Conservation (phyloP, 2,797 vertebrate genomes). For the Arnoldichthys spilopterus region DNA sequence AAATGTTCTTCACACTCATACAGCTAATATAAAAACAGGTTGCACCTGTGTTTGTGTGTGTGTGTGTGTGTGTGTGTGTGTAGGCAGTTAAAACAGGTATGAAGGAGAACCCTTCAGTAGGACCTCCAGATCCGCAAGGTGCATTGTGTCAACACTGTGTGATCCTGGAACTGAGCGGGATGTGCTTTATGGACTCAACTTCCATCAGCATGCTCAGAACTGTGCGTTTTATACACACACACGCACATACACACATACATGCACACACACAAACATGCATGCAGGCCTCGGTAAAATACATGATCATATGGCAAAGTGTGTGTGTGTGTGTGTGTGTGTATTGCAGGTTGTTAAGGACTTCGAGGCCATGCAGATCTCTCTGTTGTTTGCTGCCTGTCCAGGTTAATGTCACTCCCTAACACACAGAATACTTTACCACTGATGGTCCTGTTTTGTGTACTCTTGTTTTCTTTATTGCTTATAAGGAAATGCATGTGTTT, state of each 20-base stretch:
- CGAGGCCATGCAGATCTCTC: constrained; percentile 76
- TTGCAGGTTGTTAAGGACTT: constrained; percentile 81
- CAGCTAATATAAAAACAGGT: too few species aligned
- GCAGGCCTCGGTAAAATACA: neutral
- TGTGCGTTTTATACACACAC: constrained; percentile 66
- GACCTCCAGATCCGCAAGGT: constrained; percentile 63
- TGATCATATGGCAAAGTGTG: constrained; percentile 1
- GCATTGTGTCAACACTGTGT: constrained; percentile 65
- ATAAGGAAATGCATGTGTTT: neutral
- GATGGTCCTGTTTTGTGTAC: neutral
- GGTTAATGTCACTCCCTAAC: constrained; percentile 64
- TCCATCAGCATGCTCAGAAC: constrained; percentile 79
- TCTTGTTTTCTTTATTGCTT: too few species aligned
- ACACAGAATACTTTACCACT: too few species aligned
- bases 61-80: neutral
- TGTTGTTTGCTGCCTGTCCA: constrained; percentile 79
- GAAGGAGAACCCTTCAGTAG: constrained; percentile 49
- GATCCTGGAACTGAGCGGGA: constrained; percentile 80
- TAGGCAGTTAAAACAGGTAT: constrained; percentile 22
- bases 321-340: constrained; percentile 9
- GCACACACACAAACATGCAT: neutral
- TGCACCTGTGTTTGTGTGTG: neutral
- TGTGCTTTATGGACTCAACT: constrained; percentile 84
- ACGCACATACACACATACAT: neutral
- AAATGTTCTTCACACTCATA: too few species aligned